Evolutionary conservation across 1,140 invertebrate genomes (phyloP), one percentile per base, ranked within the genome.

Genomic region (Wasmannia auropunctata): DNA sequence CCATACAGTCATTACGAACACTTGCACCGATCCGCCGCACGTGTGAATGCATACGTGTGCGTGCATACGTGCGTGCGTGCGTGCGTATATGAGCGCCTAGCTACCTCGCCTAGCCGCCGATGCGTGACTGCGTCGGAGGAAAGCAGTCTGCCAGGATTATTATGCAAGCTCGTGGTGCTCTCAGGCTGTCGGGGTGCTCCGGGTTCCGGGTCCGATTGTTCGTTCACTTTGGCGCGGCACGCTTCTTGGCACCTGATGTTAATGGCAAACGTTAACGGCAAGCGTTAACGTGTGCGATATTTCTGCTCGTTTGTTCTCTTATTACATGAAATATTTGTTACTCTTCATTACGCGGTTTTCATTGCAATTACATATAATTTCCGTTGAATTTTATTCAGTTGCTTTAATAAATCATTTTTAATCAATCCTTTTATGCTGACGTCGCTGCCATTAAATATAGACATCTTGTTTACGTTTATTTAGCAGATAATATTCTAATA

Each of bases 141-240:
- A 54, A 84, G 54, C 49, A 84, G 56, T 49, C 56, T 51, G 43
- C 46, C 40, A 79, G 86, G 91, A 92, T 92, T 91, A 93, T 93
- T 92, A 92, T 92, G 91, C 92, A 91, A 89, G 86, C 85, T 62
- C 62, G 88, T 83, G 84, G 67, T 62, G 22, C 77, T 80, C 70
- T 79, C 37, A 46, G 87, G 37, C 25, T 85, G 74, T 72, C 67
- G 75, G n/a, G n/a, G 60, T 77, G 58, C 87, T 85, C 70, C 62
- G 58, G 90, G 90, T 92, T 91, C 90, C 92, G 91, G 92, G 91
- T 93, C 88, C 89, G 92, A 93, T 92, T 92, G 92, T 91, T 91
- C 88, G 67, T 88, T 81, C 37, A 63, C 60, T 83, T 88, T 40
- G 72, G 74, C 56, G 28, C 56, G 80, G 31, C 46, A 51, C 37